Evolutionary conservation across 2,888 invertebrate genomes (phyloP).

Genomic region (Drosophila mayaguana): DNA sequence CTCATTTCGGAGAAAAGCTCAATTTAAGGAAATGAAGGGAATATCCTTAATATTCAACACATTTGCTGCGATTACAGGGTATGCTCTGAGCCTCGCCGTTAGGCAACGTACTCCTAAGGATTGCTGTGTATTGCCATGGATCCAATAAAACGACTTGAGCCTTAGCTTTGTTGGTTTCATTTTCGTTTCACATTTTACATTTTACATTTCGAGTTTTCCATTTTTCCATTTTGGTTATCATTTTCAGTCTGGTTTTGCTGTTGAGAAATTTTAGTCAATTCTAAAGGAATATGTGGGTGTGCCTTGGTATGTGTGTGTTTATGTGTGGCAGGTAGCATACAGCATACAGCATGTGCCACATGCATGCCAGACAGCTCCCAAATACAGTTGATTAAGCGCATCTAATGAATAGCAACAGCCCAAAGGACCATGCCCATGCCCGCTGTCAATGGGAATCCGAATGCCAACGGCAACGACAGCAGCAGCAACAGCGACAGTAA

Average conservation of each 20-base stretch:
- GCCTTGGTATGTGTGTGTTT: not conserved
- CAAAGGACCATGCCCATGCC: not conserved
- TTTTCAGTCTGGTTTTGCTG: slow-evolving; percentile 2
- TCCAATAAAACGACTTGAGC: slow-evolving; percentile 18
- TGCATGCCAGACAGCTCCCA: slow-evolving; percentile 29
- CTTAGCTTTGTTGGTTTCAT: slow-evolving; percentile 21
- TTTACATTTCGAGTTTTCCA: slow-evolving; percentile 3
- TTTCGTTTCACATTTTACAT: not conserved
- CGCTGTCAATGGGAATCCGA: slow-evolving; percentile 4
- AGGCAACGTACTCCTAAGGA: not conserved
- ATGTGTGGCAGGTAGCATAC: not conserved
- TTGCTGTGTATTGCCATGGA: slow-evolving; percentile 5
- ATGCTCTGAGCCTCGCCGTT: not conserved
- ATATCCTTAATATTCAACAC: not conserved
- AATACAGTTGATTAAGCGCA: slow-evolving; percentile 49
- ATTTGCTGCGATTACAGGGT: not conserved
- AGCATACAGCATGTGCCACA: slow-evolving; percentile 11
- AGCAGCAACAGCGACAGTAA: slow-evolving; percentile 8
- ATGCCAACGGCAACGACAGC: slow-evolving; percentile 5
- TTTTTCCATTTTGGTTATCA: slow-evolving; percentile 24
- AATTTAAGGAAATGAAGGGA: not conserved
- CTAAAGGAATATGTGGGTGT: slow-evolving; percentile 12
- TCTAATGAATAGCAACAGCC: slow-evolving; percentile 42
- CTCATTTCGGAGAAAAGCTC: not conserved
- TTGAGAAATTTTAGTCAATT: slow-evolving; percentile 31